Evolutionary conservation across 1,140 invertebrate species (phyloP).

Genomic region (Thrips palmi): DNA sequence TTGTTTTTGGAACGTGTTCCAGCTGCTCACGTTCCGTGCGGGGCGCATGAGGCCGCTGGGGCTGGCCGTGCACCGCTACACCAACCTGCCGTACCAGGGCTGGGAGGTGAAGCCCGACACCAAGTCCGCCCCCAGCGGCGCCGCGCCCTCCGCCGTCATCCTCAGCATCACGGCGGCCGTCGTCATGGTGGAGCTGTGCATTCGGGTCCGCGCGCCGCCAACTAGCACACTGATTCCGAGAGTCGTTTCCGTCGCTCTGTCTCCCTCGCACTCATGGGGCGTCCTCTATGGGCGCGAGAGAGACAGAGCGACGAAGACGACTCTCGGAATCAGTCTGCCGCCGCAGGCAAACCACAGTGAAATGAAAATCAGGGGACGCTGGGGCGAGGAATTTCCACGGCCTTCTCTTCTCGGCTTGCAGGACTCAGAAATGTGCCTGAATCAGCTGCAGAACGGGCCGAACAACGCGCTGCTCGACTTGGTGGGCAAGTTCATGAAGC

Average conservation of each 20-base stretch:
- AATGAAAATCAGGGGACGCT: too few species aligned
- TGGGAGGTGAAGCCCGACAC: constrained; percentile 62
- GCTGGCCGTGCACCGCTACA: constrained; percentile 49
- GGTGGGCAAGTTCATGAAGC: constrained; percentile 32
- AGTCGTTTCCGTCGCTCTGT: too few species aligned
- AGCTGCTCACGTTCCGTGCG: constrained; percentile 47
- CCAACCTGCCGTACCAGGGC: constrained; percentile 66
- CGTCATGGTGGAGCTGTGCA: constrained; percentile 45
- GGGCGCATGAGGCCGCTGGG: constrained; percentile 56
- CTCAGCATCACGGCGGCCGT: constrained; percentile 44
- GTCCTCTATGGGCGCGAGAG: too few species aligned
- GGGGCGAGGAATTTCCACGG: not conserved
- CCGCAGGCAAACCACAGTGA: too few species aligned
- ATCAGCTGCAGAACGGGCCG: constrained; percentile 33
- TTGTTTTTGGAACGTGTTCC: not conserved
- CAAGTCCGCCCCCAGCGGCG: constrained; percentile 28
- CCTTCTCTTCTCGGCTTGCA: constrained; percentile 16
- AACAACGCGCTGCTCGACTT: constrained; percentile 30
- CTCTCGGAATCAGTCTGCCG: too few species aligned
- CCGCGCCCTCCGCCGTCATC: constrained; percentile 30
- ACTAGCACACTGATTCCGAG: too few species aligned
- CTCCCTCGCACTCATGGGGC: too few species aligned
- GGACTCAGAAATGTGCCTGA: constrained; percentile 32
- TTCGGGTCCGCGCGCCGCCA: too few species aligned
- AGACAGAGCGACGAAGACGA: too few species aligned